Base-by-base conservation (phyloP, 2,113 vertebrate species). In the Oncorhynchus nerka region DNA sequence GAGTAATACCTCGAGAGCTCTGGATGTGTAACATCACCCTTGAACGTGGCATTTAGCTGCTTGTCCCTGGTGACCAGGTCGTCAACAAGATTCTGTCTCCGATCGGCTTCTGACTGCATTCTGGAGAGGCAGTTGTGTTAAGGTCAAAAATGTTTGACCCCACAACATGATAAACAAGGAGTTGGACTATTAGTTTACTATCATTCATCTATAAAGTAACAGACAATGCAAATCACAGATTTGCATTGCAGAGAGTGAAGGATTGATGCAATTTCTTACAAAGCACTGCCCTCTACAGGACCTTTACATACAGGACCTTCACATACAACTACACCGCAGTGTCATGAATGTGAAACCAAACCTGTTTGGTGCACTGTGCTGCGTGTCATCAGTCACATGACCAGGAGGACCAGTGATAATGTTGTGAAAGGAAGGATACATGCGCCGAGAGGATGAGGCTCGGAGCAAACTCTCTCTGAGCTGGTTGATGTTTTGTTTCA, bases 81-180 rank as follows among this genome's bases (percentile, higher is more conserved):
- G 2, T 99, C 98, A 86, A 99, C 82, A 3, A 99, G 87, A 73
- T 94, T 97, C 92, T 99, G 98, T 83, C 97, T 95, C 76, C 96
- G 93, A 87, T 99, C 97, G 1, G 96, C 96, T 92, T 99, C 97
- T 48, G 96, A 92, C 79, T 97, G 97, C 0, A 97, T 98, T 90
- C 98, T 99, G 89, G 48, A 15, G 55, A 20, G 7, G 57, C 16
- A 6, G 70, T 11, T 59, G 39, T 1, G 68, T 92, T 90, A 89
- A 89, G 86, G 84, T 75, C 12, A 55, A 28, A 28, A 28, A 28
- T 2, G 26, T 26, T 28, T 28, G 28, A 19, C 49, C 49, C 49
- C 3, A 15, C 49, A 55, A 16, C 49, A 45, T 55, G 15, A 55
- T 55, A 5, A 55, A 15, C 51, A 16, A 45, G 12, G 51, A 55